Evolutionary conservation across 2,888 invertebrate genomes (phyloP).

Genomic region (Nyleta sp.): DNA sequence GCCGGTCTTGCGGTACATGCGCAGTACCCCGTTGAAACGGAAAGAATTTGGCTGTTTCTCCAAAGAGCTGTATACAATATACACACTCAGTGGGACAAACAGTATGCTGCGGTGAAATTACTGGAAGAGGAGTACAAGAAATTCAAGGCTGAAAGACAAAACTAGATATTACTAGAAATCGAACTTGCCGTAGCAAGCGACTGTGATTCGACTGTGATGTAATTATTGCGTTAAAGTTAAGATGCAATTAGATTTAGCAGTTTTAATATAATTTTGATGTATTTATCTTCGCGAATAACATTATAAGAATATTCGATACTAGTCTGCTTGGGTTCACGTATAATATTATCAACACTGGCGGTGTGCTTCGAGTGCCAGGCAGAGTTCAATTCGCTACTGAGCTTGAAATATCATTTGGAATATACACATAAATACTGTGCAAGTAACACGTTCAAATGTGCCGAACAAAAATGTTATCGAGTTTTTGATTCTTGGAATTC

Average conservation of each 20-base stretch:
- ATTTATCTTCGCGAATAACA: no score
- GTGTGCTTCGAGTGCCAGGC: background rate
- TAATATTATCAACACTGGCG: background rate
- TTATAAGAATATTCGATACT: no score
- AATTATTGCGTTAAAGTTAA: no score
- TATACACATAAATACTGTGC: background rate
- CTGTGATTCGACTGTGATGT: no score
- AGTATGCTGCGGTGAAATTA: background rate
- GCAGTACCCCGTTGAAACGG: background rate
- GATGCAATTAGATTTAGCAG: no score
- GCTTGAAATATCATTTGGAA: slow-evolving; percentile 16
- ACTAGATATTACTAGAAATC: no score
- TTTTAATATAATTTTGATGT: no score
- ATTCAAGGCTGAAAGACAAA: background rate
- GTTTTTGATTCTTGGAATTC: slow-evolving; percentile 13
- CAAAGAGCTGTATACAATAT: background rate
- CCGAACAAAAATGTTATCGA: slow-evolving; percentile 7
- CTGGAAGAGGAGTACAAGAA: background rate
- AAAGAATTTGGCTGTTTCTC: background rate
- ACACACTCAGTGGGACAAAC: background rate
- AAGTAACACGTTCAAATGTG: background rate
- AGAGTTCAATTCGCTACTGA: background rate
- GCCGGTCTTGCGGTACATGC: background rate
- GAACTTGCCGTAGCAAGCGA: no score
- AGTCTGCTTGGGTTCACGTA: no score